Percentiles rank a stretch among this genome's conserved stretches.
Evolutionary conservation across 2,113 vertebrate genomes (phyloP).

Genomic region (Syngnathus typhle): DNA sequence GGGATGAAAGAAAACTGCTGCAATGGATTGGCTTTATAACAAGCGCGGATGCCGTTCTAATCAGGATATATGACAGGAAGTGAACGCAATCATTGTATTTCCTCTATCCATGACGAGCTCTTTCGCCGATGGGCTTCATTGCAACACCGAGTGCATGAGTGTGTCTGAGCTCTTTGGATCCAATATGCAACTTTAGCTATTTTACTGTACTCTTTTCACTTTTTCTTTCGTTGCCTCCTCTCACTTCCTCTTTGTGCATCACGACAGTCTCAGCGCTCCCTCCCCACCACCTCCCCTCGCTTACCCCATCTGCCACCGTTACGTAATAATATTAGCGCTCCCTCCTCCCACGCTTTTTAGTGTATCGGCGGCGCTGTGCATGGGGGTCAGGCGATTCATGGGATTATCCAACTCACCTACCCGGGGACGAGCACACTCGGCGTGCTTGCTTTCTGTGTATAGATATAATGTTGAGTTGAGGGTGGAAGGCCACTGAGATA

Average conservation of each 20-base stretch:
- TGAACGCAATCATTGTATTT: neutral
- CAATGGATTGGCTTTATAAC: neutral
- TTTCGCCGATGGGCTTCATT: neutral
- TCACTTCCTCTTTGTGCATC: slow-evolving; percentile 43
- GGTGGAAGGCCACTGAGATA: slow-evolving; percentile 34
- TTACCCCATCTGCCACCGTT: slow-evolving; percentile 46
- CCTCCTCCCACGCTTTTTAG: neutral
- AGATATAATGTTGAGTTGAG: slow-evolving; percentile 26
- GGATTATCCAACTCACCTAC: slow-evolving; percentile 69
- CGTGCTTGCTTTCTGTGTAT: neutral
- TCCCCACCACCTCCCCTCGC: slow-evolving; percentile 13
- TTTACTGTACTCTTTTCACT: slow-evolving; percentile 36
- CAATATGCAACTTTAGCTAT: neutral
- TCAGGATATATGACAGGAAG: neutral
- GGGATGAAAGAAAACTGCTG: neutral
- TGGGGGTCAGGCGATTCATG: slow-evolving; percentile 63
- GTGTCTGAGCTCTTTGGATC: neutral
- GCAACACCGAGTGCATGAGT: neutral
- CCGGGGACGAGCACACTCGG: slow-evolving; percentile 39
- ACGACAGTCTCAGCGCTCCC: slow-evolving; percentile 24
- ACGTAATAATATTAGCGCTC: slow-evolving; percentile 53
- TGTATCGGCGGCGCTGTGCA: slow-evolving; percentile 28
- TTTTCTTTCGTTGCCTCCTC: slow-evolving; percentile 20
- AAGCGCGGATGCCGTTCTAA: neutral
- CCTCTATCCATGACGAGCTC: neutral